phyloP scores from a whole-genome alignment of 1,140 invertebrate genomes.

The Micrasema longulum region DNA sequence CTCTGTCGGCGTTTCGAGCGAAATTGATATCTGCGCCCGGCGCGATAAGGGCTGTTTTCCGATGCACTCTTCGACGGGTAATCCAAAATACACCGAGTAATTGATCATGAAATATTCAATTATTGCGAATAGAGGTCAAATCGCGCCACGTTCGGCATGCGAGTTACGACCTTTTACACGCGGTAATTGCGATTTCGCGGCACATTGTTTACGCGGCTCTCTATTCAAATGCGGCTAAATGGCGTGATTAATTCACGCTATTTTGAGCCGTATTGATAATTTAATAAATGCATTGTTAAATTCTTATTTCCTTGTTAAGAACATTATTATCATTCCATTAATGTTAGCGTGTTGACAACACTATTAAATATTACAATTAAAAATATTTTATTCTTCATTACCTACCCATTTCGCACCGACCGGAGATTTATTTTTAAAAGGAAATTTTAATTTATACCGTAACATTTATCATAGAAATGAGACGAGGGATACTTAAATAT shows the following conservation, averaged over 20 bases:
- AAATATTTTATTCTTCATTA: too few species aligned
- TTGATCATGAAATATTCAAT: constrained; percentile 27
- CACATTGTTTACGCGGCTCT: constrained; percentile 1
- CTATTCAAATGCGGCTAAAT: not conserved
- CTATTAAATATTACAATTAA: too few species aligned
- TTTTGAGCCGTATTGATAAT: constrained; percentile 3
- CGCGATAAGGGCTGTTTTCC: constrained; percentile 3
- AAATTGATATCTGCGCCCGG: not conserved
- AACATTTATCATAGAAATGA: too few species aligned
- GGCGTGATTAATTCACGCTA: not conserved
- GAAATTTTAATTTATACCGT: too few species aligned
- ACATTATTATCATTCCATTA: too few species aligned
- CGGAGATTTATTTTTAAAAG: too few species aligned
- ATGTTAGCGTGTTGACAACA: too few species aligned
- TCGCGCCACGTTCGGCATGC: not conserved
- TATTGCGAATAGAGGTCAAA: constrained; percentile 1
- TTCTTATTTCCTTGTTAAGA: not conserved
- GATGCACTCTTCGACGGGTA: not conserved
- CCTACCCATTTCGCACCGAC: too few species aligned
- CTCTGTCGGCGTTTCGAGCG: not conserved
- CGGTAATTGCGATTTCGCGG: constrained; percentile 6
- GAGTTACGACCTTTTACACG: constrained; percentile 15
- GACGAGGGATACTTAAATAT: too few species aligned
- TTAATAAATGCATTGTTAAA: too few species aligned
- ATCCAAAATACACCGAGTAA: constrained; percentile 1